Evolutionary conservation across 2,888 invertebrate species (phyloP), one percentile per base, ranked within the genome.

Genomic region (Nowickia ferox): DNA sequence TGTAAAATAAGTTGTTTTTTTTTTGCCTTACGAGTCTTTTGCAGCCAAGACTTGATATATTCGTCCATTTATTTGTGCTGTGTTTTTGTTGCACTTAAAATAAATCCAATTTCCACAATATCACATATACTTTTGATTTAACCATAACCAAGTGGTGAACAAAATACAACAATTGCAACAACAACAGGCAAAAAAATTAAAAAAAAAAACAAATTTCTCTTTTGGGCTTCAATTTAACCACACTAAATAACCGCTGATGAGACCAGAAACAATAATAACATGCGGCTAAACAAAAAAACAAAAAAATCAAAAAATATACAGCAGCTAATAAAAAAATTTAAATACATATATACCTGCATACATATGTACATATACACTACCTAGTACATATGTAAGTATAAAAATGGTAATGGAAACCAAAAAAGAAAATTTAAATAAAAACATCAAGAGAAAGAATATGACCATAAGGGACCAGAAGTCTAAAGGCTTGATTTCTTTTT

Each of bases 171-270:
- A 81, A 59, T 66, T 63, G 30, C 66, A 80, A 77, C 61, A 72
- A 84, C 53, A 74, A 75, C n/a, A 59, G 6, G 38, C 48, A 69
- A 44, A 48, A 30, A 30, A 6, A 44, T 22, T 74, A 46, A 51
- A 42, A 79, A 63, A 15, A 51, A 55, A 61, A 30, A 44, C 5
- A 57, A 74, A 83, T 79, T 83, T 83, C 83, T 76, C 71, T 78
- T 82, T 76, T 79, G 76, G 86, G 83, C 83, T 83, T 76, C 75
- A 86, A 86, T 79, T 83, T 72, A 72, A 86, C 86, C 86, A 53
- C 84, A 84, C 69, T 84, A 74, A 88, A 81, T 76, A 84, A 87
- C 88, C 88, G 88, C 87, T 84, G 88, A 87, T 88, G 88, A 84
- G 87, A 88, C 88, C 88, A 79, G 79, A 86, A 88, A 88, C 83